Conservation (phyloP, 2,113 vertebrate genomes). For the Apeltes quadracus region DNA sequence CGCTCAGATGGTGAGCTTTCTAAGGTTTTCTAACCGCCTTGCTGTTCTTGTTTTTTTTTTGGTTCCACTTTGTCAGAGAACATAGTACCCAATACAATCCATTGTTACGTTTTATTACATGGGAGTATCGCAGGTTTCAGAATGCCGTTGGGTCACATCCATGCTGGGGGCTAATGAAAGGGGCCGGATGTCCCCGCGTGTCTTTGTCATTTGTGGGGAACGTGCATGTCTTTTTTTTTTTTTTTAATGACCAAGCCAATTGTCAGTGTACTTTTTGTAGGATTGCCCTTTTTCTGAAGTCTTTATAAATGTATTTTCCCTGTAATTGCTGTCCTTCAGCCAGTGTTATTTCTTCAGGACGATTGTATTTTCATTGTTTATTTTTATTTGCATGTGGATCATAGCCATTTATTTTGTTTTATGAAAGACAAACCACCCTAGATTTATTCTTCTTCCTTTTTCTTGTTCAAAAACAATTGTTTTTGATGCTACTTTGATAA, state of each 20-base stretch:
- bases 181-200: no score
- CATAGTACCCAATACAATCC: background rate
- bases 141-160: slow-evolving; percentile 3
- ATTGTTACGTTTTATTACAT: background rate
- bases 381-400: slow-evolving; percentile 4
- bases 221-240: no score
- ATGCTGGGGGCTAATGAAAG: no score
- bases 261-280: background rate
- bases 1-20: slow-evolving; percentile 1
- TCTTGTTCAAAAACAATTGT: slow-evolving; percentile 1
- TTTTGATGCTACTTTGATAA: slow-evolving; percentile 28
- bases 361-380: slow-evolving; percentile 4
- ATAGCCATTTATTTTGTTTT: slow-evolving; percentile 7
- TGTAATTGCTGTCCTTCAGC: slow-evolving; percentile 17
- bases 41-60: background rate
- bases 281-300: slow-evolving; percentile 4
- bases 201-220: no score
- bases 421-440: slow-evolving; percentile 4
- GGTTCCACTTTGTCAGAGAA: background rate
- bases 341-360: slow-evolving; percentile 32
- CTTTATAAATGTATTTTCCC: background rate
- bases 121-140: background rate
- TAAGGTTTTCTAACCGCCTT: background rate
- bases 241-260: no score
- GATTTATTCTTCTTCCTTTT: slow-evolving; percentile 23